phyloP scores from a whole-genome alignment of 2,113 vertebrate species.

The Ameiurus melas region DNA sequence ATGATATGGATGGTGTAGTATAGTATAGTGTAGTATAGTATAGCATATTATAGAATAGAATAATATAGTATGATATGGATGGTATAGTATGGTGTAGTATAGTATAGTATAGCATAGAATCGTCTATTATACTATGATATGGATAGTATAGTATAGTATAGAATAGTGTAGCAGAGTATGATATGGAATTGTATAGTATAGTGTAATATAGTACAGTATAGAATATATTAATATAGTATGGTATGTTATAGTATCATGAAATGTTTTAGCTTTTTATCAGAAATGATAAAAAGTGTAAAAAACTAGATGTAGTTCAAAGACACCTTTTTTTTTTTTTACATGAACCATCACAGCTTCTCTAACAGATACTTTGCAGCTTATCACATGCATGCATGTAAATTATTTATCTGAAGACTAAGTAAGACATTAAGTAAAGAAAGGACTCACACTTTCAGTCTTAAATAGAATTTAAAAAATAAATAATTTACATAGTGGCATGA shows the following conservation, averaged over 20 bases:
- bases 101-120: background rate
- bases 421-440: background rate
- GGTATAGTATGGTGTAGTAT: background rate
- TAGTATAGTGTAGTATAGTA: background rate
- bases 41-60: too few relatives aligned
- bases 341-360: background rate
- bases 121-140: too few relatives aligned
- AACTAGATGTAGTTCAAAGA: background rate
- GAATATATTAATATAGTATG: too few relatives aligned
- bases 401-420: background rate
- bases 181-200: background rate
- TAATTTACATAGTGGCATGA: background rate
- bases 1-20: background rate
- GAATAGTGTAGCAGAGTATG: background rate
- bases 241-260: too few relatives aligned
- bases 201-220: background rate
- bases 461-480: too few relatives aligned
- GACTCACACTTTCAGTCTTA: background rate
- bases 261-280: too few relatives aligned
- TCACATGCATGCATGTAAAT: background rate
- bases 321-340: background rate
- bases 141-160: background rate
- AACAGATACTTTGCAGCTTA: background rate
- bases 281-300: background rate
- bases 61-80: background rate